Base-by-base conservation (phyloP, 2,797 vertebrate species). In the Oreochromis mossambicus region DNA sequence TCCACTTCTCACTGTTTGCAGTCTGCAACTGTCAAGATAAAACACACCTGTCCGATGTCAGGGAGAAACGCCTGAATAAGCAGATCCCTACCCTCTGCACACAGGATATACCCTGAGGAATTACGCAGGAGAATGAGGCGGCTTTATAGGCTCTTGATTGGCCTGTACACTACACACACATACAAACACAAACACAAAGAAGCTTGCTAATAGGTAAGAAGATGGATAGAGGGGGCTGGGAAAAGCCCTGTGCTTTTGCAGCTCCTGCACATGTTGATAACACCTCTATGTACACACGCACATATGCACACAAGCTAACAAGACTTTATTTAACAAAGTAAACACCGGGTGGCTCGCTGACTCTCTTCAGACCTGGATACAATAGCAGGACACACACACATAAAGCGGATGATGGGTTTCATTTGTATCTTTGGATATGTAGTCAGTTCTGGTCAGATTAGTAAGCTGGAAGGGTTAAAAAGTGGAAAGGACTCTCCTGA, bases 11-110 rank as follows among this genome's bases (percentile, higher is more conserved):
- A 2, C 68, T 91, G 90, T 93, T 92, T 95, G 88, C 81, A 78
- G 68, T 32, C 26, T 75, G 76, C 63, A 93, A 88, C 92, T 90
- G 87, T 78, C 48, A 51, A 41, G 82, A 81, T 75, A 81, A 90
- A 87, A 88, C 83, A 91, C 91, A 94, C 86, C 91, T 92, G 92
- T 84, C 89, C 83, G 85, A 66, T 78, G 52, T 75, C 68, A 48
- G 81, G 17, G 83, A 88, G 86, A 80, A 87, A 79, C 29, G 46
- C 46, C 81, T 52, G 79, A 81, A 88, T 76, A 87, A 70, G 56
- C 78, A 87, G 36, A 80, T 73, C 80, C 63, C 77, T 80, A 78
- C 12, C 48, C 73, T 73, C 48, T 46, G 19, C 41, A 8, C 43
- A 91, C 56, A 66, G 61, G 32, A 84, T 19, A 48, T 61, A 83